Percentiles rank a stretch among this genome's conserved stretches.
phyloP scores from a whole-genome alignment of 2,888 invertebrate species.

The Pandemis cinnamomeana region DNA sequence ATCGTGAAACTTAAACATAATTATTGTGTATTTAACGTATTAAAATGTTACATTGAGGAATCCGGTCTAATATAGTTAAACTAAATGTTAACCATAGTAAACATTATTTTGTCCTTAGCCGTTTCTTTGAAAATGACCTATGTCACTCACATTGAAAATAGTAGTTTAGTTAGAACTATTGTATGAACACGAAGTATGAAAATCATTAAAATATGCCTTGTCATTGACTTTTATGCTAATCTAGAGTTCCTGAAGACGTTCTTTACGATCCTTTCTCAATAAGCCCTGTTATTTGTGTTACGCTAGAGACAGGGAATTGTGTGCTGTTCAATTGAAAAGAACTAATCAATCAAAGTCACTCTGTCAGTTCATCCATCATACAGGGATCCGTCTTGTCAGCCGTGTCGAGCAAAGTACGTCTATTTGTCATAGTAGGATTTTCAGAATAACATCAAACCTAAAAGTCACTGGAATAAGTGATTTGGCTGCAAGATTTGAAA shows the following conservation, averaged over 20 bases:
- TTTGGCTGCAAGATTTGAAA: neutral
- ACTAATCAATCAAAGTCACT: conserved; percentile 40
- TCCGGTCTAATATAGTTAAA: too few species aligned
- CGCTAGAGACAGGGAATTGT: conserved; percentile 12
- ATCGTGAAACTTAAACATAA: too few species aligned
- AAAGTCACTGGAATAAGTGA: conserved; percentile 18
- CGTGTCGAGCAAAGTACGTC: conserved; percentile 31
- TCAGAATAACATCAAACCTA: conserved; percentile 19
- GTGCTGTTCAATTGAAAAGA: conserved; percentile 34
- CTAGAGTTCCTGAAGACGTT: neutral
- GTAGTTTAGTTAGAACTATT: too few species aligned
- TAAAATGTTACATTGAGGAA: too few species aligned
- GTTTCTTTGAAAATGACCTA: too few species aligned
- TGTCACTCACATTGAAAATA: too few species aligned
- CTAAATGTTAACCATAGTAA: neutral
- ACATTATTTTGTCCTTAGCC: neutral
- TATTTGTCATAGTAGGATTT: conserved; percentile 35
- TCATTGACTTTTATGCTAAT: neutral
- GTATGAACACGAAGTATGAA: too few species aligned
- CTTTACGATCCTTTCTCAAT: conserved; percentile 6
- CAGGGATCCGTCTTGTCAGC: conserved; percentile 27
- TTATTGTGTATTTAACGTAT: too few species aligned
- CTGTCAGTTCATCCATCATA: conserved; percentile 38
- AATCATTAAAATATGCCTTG: neutral
- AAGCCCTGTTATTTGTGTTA: conserved; percentile 6